Conservation (phyloP, 2,797 vertebrate genomes). For the Buceros bicornis region DNA sequence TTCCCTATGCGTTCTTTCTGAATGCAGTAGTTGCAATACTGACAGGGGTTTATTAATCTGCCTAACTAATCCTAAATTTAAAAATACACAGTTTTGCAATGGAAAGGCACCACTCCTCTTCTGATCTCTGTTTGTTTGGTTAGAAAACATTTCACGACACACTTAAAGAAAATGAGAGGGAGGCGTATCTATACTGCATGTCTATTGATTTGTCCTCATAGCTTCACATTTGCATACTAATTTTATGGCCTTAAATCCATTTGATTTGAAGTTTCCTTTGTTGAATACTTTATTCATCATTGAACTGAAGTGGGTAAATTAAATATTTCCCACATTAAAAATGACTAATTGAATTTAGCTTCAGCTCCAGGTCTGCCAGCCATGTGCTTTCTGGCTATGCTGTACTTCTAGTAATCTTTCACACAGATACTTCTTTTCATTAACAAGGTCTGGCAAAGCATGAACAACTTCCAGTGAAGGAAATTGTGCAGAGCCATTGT, state of each 20-base stretch:
- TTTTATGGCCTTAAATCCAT: neutral
- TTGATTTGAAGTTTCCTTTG: neutral
- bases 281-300: neutral
- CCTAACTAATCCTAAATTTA: neutral
- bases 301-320: neutral
- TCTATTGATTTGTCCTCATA: neutral
- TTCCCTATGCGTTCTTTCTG: neutral
- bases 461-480: neutral
- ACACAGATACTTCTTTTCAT: neutral
- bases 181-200: neutral
- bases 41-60: neutral
- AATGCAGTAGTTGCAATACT: neutral
- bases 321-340: conserved; percentile 18
- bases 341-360: neutral
- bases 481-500: neutral
- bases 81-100: neutral
- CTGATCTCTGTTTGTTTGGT: neutral
- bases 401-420: neutral
- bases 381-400: neutral
- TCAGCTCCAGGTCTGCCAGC: neutral
- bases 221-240: neutral
- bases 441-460: neutral
- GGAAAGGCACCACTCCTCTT: neutral
- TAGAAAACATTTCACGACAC: neutral
- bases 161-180: neutral